A percentile compares a stretch with the other conserved stretches of the same genome.
Conservation (phyloP, 2,797 vertebrate species). For the Kryptolebias ocellatus region DNA sequence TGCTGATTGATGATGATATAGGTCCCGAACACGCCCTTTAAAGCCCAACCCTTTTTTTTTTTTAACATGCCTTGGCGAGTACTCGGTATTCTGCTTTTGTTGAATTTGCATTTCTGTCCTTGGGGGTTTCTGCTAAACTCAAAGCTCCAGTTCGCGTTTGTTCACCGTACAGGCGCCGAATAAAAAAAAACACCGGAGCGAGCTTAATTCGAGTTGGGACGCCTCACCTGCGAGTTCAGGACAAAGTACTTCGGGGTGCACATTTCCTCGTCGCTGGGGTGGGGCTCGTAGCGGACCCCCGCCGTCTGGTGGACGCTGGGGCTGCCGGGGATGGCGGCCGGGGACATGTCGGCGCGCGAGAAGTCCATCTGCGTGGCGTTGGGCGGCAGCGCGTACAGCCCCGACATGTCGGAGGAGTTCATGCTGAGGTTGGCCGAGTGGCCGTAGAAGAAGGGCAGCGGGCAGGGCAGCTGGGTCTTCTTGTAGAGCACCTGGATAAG, state of each 20-base stretch:
- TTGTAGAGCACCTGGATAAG: constrained; percentile 91
- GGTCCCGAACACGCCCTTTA: constrained; percentile 19
- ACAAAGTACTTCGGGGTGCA: constrained; percentile 94
- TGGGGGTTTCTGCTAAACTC: neutral
- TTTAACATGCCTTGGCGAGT: constrained; percentile 37
- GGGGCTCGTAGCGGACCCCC: constrained; percentile 80
- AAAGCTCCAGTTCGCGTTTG: neutral
- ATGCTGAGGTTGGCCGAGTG: constrained; percentile 81
- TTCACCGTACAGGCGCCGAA: no score
- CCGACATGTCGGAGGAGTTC: constrained; percentile 81
- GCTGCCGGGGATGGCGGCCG: constrained; percentile 58
- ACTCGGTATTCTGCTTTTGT: constrained; percentile 4
- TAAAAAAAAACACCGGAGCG: no score
- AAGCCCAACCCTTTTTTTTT: constrained; percentile 14
- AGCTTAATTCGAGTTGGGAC: no score
- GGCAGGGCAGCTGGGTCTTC: constrained; percentile 93
- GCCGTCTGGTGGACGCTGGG: constrained; percentile 63
- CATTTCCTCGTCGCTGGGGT: constrained; percentile 80
- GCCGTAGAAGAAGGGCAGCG: constrained; percentile 85
- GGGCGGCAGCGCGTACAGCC: constrained; percentile 76
- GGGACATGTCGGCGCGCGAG: constrained; percentile 73
- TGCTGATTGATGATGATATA: constrained; percentile 18
- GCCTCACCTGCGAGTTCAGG: constrained; percentile 93
- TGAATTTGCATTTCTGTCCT: neutral
- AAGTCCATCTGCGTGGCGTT: constrained; percentile 82